Evolutionary conservation across 2,113 vertebrate genomes (phyloP).

Genomic region (Syngnathus floridae): DNA sequence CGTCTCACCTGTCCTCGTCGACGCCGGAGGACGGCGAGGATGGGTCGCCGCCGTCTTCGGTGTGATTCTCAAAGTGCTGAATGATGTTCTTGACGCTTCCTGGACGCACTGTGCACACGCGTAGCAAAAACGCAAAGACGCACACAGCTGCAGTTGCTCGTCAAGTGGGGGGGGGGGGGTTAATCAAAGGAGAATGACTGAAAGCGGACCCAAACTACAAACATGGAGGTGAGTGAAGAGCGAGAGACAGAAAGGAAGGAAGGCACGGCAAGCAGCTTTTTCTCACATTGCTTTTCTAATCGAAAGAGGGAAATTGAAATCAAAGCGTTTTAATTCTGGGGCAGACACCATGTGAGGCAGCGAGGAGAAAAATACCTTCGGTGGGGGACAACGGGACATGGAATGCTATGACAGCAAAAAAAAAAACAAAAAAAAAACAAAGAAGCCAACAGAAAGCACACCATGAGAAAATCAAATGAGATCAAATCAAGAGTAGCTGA

Average conservation of each 20-base stretch:
- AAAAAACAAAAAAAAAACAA: slow-evolving; percentile 1
- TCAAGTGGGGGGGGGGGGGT: background rate
- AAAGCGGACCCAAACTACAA: background rate
- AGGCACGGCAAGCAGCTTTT: no score
- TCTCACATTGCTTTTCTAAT: no score
- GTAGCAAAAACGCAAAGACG: background rate
- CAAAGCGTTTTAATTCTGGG: no score
- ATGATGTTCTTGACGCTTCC: slow-evolving; percentile 90
- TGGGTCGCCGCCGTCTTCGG: slow-evolving; percentile 62
- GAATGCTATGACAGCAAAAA: slow-evolving; percentile 60
- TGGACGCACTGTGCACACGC: slow-evolving; percentile 70
- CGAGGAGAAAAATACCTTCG: slow-evolving; percentile 57
- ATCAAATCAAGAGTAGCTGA: slow-evolving; percentile 2
- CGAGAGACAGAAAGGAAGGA: background rate
- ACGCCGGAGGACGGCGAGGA: slow-evolving; percentile 81
- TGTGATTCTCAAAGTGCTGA: slow-evolving; percentile 90
- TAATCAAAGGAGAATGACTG: no score
- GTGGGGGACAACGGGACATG: slow-evolving; percentile 70
- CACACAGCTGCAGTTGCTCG: background rate
- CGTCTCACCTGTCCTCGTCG: slow-evolving; percentile 66
- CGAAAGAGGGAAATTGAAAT: background rate
- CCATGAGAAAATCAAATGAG: slow-evolving; percentile 27
- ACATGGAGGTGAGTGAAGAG: no score
- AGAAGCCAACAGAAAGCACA: slow-evolving; percentile 12
- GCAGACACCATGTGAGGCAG: background rate